A percentile compares a stretch with the other conserved stretches of the same genome.
Conservation (phyloP, 2,888 invertebrate genomes). For the Gymnoscelis rufifasciata region DNA sequence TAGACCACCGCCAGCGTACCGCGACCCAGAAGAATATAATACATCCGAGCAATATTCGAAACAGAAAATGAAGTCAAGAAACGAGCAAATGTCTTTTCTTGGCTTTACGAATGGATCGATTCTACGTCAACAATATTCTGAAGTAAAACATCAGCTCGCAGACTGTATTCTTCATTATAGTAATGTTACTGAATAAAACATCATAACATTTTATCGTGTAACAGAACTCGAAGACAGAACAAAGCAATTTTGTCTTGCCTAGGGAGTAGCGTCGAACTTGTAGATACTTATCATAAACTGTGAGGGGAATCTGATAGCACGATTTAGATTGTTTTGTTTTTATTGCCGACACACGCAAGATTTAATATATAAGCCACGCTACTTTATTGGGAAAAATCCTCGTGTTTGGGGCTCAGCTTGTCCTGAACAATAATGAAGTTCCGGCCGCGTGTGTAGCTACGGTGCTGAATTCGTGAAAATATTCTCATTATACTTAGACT, state of each 20-base stretch:
- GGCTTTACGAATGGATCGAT: slow-evolving; percentile 4
- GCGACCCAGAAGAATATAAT: slow-evolving; percentile 35
- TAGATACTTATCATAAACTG: slow-evolving; percentile 19
- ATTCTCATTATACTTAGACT: slow-evolving; percentile 20
- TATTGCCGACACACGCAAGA: slow-evolving; percentile 13
- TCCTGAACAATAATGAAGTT: slow-evolving; percentile 11
- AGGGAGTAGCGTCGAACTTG: slow-evolving; percentile 10
- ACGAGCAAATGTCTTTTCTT: slow-evolving; percentile 5
- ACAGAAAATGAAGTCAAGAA: slow-evolving; percentile 28
- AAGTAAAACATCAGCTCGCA: slow-evolving; percentile 12
- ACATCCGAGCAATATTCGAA: slow-evolving; percentile 32
- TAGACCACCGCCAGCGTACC: slow-evolving; percentile 50
- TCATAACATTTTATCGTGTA: slow-evolving; percentile 26
- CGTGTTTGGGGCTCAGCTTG: slow-evolving; percentile 6
- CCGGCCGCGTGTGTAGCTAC: slow-evolving; percentile 2
- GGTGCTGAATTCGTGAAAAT: slow-evolving; percentile 17
- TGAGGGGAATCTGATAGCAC: slow-evolving; percentile 17
- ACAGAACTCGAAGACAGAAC: slow-evolving; percentile 27
- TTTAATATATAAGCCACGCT: slow-evolving; percentile 9
- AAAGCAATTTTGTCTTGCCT: slow-evolving; percentile 25
- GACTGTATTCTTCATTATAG: slow-evolving; percentile 23
- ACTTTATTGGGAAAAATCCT: slow-evolving; percentile 9
- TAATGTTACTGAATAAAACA: slow-evolving; percentile 29
- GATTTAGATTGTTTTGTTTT: slow-evolving; percentile 21
- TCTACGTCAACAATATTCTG: slow-evolving; percentile 13